phyloP scores from a whole-genome alignment of 2,797 vertebrate genomes.

The Xenentodon cancila region DNA sequence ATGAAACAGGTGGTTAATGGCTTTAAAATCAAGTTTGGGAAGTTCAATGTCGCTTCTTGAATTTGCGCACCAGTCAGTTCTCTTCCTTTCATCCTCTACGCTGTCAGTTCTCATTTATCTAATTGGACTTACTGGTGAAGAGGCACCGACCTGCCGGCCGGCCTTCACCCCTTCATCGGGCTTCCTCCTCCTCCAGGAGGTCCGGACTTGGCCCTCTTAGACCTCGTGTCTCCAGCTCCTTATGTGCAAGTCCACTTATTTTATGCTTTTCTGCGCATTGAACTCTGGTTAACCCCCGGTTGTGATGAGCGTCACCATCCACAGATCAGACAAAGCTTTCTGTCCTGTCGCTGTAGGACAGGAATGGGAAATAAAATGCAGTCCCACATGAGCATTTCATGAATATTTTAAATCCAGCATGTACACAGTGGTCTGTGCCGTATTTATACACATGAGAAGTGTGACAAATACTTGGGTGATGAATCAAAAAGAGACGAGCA shows the following conservation, averaged over 20 bases:
- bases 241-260: constrained; percentile 50
- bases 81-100: constrained; percentile 75
- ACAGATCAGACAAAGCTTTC: constrained; percentile 55
- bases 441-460: no score
- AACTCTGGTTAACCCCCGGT: constrained; percentile 72
- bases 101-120: constrained; percentile 83
- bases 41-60: constrained; percentile 63
- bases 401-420: no score
- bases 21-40: constrained; percentile 63
- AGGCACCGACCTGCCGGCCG: constrained; percentile 74
- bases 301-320: constrained; percentile 55
- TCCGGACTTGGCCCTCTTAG: constrained; percentile 40
- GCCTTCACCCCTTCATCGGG: constrained; percentile 53
- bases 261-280: constrained; percentile 73
- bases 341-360: constrained; percentile 29
- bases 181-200: constrained; percentile 36
- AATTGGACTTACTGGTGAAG: constrained; percentile 82
- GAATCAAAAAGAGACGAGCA: no score
- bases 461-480: no score
- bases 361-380: neutral
- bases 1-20: constrained; percentile 77
- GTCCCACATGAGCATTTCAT: no score
- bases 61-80: constrained; percentile 66
- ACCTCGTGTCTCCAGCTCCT: constrained; percentile 63
- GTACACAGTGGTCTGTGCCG: no score